phyloP scores from a whole-genome alignment of 1,140 invertebrate genomes.

The Neodiprion pinetum region DNA sequence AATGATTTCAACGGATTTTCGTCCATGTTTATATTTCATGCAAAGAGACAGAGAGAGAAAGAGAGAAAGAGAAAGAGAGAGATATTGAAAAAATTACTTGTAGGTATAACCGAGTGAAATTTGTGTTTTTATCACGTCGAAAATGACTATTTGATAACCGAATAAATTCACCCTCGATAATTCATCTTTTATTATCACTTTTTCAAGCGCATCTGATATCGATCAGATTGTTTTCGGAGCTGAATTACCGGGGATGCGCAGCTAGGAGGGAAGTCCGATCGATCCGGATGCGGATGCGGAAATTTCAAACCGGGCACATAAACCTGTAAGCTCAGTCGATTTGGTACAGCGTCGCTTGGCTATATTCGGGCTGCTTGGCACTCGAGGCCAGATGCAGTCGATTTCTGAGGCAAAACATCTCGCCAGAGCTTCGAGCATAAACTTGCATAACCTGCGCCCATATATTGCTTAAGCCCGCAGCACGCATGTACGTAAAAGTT shows the following conservation, averaged over 20 bases:
- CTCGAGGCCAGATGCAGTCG: not conserved
- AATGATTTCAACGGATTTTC: too few relatives aligned
- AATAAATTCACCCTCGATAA: too few relatives aligned
- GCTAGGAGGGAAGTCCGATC: slow-evolving; percentile 11
- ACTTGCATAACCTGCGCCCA: not conserved
- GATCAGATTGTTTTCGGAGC: slow-evolving; percentile 13
- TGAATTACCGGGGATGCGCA: slow-evolving; percentile 2
- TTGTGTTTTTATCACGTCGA: too few relatives aligned
- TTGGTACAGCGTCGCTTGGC: not conserved
- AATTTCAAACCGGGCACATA: not conserved
- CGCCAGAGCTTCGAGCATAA: not conserved
- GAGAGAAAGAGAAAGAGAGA: slow-evolving; percentile 24
- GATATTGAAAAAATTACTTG: not conserved
- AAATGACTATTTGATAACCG: too few relatives aligned
- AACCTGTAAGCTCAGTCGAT: not conserved
- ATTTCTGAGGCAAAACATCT: not conserved
- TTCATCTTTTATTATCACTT: too few relatives aligned
- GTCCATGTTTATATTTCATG: too few relatives aligned
- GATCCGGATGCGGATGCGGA: slow-evolving; percentile 8
- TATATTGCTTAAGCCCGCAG: too few relatives aligned
- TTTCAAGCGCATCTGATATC: too few relatives aligned
- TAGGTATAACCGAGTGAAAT: too few relatives aligned
- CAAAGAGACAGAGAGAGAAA: slow-evolving; percentile 22
- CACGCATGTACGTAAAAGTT: too few relatives aligned
- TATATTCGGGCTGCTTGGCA: not conserved